These are phyloP conservation scores for Dreissena polymorpha DNA, from an alignment of 1,140 invertebrate species.

Conservation along the genomic window DNA sequence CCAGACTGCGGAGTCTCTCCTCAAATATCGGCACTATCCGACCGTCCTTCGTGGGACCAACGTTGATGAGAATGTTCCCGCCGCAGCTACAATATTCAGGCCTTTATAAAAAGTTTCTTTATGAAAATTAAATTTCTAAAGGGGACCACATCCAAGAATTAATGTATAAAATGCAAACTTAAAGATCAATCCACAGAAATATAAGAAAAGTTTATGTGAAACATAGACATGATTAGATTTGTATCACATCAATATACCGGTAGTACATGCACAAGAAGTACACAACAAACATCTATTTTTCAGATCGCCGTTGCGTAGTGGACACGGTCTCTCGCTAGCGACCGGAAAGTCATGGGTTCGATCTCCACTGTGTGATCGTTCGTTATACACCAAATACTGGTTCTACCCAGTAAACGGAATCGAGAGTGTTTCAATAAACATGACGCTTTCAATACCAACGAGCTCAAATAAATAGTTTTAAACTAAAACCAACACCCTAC, in stretches of 20 bases:
- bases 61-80: conserved; percentile 93
- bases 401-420: too few relatives aligned
- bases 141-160: conserved; percentile 37
- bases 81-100: conserved; percentile 84
- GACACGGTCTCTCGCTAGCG: conserved; percentile 84
- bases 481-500: conserved; percentile 45
- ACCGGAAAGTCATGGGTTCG: conserved; percentile 86
- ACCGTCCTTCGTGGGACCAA: conserved; percentile 95
- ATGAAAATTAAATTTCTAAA: not conserved
- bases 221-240: not conserved
- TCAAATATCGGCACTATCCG: conserved; percentile 93
- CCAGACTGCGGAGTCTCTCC: too few relatives aligned
- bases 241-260: too few relatives aligned
- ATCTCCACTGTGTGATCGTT: conserved; percentile 88
- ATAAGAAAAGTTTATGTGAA: not conserved
- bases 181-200: not conserved
- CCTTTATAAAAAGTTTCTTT: not conserved
- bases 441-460: too few relatives aligned
- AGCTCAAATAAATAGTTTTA: too few relatives aligned
- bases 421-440: too few relatives aligned
- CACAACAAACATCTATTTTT: too few relatives aligned
- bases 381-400: conserved; percentile 85
- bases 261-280: too few relatives aligned
- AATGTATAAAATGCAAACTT: not conserved
- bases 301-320: too few relatives aligned